Conservation (phyloP, 2,113 vertebrate species). For the Mastomys natalensis region DNA sequence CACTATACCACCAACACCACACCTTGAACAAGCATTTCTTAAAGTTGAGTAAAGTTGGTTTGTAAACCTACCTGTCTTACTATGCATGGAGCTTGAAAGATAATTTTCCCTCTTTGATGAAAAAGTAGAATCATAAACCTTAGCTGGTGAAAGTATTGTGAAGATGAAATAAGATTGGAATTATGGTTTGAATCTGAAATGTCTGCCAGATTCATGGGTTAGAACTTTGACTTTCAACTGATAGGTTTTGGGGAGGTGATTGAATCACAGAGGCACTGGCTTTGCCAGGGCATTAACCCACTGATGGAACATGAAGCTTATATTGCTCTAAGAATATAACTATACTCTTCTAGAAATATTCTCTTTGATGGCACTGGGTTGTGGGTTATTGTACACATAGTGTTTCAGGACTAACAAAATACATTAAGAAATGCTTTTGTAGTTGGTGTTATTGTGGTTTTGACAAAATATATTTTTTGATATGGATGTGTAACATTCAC, state of each 20-base stretch:
- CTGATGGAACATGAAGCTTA: background rate
- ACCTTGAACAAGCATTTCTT: background rate
- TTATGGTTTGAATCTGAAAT: background rate
- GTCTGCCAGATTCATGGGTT: background rate
- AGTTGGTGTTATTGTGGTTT: background rate
- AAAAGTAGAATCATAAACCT: background rate
- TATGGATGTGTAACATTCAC: background rate
- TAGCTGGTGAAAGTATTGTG: background rate
- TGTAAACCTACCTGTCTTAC: background rate
- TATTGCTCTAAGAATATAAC: background rate
- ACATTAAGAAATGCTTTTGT: background rate
- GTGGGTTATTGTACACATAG: background rate
- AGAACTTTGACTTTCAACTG: background rate
- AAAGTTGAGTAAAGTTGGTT: background rate
- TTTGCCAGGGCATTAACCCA: background rate
- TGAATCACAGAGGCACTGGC: background rate
- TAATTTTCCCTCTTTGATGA: background rate
- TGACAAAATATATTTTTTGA: background rate
- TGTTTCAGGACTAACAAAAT: background rate
- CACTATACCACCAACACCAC: slow-evolving; percentile 88
- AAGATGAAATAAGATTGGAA: background rate
- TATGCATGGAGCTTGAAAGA: background rate
- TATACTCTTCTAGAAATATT: too few relatives aligned
- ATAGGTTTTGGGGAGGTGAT: background rate
- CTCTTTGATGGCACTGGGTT: background rate